A percentile compares a stretch with the other conserved stretches of the same genome.
phyloP scores from a whole-genome alignment of 2,888 invertebrate genomes.

The Plagiodera versicolora region DNA sequence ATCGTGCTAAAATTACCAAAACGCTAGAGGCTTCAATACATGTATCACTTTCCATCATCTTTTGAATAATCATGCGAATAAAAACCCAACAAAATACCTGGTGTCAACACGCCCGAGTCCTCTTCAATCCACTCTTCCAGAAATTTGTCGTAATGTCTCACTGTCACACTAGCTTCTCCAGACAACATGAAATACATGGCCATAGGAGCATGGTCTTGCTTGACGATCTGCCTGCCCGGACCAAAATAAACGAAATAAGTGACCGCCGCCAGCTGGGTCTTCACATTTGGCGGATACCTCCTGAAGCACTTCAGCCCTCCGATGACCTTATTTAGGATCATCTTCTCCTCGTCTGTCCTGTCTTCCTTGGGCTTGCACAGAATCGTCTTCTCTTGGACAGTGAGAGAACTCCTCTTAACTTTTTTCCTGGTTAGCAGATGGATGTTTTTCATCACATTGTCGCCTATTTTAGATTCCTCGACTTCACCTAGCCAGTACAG shows the following conservation, averaged over 20 bases:
- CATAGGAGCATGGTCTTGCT: conserved; percentile 59
- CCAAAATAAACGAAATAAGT: conserved; percentile 65
- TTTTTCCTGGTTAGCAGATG: conserved; percentile 45
- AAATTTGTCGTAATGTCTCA: conserved; percentile 58
- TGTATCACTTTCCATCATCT: no score
- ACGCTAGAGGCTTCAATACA: no score
- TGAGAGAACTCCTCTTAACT: conserved; percentile 38
- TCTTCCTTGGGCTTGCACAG: conserved; percentile 59
- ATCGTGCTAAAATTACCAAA: no score
- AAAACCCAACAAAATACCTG: conserved; percentile 55
- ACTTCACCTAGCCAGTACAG: conserved; percentile 61
- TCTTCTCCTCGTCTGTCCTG: conserved; percentile 64
- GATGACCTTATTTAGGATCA: conserved; percentile 61
- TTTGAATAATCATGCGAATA: no score
- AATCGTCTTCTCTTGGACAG: conserved; percentile 61
- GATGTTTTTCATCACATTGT: conserved; percentile 61
- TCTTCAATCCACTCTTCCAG: conserved; percentile 55
- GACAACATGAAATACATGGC: conserved; percentile 67
- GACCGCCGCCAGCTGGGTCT: conserved; percentile 62
- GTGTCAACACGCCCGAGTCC: conserved; percentile 58
- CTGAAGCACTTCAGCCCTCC: conserved; percentile 65
- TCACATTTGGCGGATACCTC: conserved; percentile 54
- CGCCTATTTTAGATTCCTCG: conserved; percentile 51
- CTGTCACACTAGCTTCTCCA: conserved; percentile 62
- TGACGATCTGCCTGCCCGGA: conserved; percentile 63